Conservation (phyloP, 2,113 vertebrate species). For the Rutilus rutilus region DNA sequence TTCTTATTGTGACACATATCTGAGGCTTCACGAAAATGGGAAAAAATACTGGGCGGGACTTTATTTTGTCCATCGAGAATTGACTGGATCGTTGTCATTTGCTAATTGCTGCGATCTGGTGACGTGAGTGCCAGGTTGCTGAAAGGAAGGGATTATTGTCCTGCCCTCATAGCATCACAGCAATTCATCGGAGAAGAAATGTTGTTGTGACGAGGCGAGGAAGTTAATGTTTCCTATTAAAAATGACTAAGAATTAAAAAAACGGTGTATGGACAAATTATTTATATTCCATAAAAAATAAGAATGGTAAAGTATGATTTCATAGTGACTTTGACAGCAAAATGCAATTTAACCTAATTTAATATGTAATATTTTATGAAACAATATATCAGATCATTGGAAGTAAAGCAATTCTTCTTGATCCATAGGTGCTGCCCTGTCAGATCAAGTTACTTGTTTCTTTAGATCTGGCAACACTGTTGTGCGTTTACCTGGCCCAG, state of each 20-base stretch:
- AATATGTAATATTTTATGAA: neutral
- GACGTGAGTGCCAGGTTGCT: neutral
- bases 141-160: neutral
- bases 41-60: neutral
- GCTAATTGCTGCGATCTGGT: neutral
- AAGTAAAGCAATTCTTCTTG: neutral
- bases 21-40: too few relatives aligned
- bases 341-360: neutral
- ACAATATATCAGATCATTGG: neutral
- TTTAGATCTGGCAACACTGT: neutral
- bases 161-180: too few relatives aligned
- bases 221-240: too few relatives aligned
- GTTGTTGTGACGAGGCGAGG: too few relatives aligned
- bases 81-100: too few relatives aligned
- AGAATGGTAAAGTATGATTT: neutral
- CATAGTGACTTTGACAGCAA: neutral
- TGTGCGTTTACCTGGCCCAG: slow-evolving; percentile 74
- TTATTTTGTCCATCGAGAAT: neutral
- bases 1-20: too few relatives aligned
- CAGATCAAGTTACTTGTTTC: neutral
- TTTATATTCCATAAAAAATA: neutral
- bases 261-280: neutral
- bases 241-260: too few relatives aligned
- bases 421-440: neutral
- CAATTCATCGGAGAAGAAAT: too few relatives aligned